Evolutionary conservation across 2,797 vertebrate species (phyloP), one percentile per base, ranked within the genome.

Genomic region (Aphelocoma californica): DNA sequence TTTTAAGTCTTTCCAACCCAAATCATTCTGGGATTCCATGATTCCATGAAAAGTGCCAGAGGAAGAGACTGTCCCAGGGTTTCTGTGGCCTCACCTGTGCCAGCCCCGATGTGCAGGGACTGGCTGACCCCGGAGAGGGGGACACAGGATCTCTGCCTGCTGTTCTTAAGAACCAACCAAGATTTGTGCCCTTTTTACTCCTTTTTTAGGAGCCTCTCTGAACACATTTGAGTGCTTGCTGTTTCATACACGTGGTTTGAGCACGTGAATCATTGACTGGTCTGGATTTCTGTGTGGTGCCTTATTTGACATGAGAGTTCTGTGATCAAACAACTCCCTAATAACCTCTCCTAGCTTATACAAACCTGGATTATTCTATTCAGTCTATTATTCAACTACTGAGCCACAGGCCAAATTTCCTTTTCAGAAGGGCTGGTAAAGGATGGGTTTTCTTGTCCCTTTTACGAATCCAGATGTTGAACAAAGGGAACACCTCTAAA

Each of bases 241-340:
- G 47, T 45, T 29, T 0, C 1, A 4, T 1, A 6, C 32, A 3
- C 0, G 0, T 7, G 36, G 7, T 19, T 10, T 14, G 53, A 66
- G 61, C 48, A 18, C 11, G 12, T 6, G 38, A 19, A 14, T 32
- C 29, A 2, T 0, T 9, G 23, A 31, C 40, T 38, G 10, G 2
- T 6, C 48, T 57, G 53, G 24, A 2, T 32, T 78, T 71, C 25
- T 47, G 34, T 38, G 70, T 6, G 6, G 7, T 47, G 56, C 18
- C 11, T 72, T 15, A 14, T 36, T 19, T 72, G 81, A 31, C 20
- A 13, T 0, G 9, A 84, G 28, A 58, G 34, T 25, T 44, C 34
- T 69, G 42, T 2, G 50, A 58, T 61, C 69, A 75, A 61, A 62
- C 28, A 61, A 8, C 19, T 72, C 71, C 66, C 36, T 14, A 25